phyloP scores from a whole-genome alignment of 1,140 invertebrate genomes.

The Drosophila nebulosa region DNA sequence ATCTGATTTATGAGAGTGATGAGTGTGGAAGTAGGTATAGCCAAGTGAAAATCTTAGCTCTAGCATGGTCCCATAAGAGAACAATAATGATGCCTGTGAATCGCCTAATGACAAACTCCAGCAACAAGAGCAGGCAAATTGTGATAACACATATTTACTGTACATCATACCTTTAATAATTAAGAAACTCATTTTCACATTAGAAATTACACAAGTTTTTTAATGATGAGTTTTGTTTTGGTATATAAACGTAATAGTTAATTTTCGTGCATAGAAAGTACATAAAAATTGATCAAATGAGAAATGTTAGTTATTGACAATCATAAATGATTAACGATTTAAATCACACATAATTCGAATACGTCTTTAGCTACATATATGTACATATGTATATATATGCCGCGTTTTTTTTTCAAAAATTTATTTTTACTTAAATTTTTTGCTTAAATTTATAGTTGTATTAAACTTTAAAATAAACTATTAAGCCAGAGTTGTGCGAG shows the following conservation, averaged over 20 bases:
- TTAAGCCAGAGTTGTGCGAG: slow-evolving; percentile 35
- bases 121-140: too few species aligned
- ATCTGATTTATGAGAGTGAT: too few species aligned
- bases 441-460: neutral
- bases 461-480: slow-evolving; percentile 13
- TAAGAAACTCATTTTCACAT: neutral
- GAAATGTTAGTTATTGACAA: slow-evolving; percentile 32
- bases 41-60: too few species aligned
- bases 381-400: slow-evolving; percentile 16
- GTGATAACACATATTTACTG: too few species aligned
- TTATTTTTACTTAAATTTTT: neutral
- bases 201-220: slow-evolving; percentile 1
- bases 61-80: too few species aligned
- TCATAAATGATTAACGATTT: slow-evolving; percentile 12
- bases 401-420: slow-evolving; percentile 16
- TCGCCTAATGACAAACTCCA: too few species aligned
- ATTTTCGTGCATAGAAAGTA: slow-evolving; percentile 31
- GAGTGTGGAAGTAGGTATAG: too few species aligned
- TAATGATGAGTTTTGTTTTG: slow-evolving; percentile 1
- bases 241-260: slow-evolving; percentile 5
- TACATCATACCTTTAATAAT: neutral
- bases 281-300: slow-evolving; percentile 25
- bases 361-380: too few species aligned
- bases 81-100: too few species aligned
- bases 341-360: slow-evolving; percentile 27